Percentiles rank a stretch among this genome's conserved stretches.
These are phyloP conservation scores for Magallana nippona DNA, from an alignment of 2,888 invertebrate genomes.

Conservation along the genomic window DNA sequence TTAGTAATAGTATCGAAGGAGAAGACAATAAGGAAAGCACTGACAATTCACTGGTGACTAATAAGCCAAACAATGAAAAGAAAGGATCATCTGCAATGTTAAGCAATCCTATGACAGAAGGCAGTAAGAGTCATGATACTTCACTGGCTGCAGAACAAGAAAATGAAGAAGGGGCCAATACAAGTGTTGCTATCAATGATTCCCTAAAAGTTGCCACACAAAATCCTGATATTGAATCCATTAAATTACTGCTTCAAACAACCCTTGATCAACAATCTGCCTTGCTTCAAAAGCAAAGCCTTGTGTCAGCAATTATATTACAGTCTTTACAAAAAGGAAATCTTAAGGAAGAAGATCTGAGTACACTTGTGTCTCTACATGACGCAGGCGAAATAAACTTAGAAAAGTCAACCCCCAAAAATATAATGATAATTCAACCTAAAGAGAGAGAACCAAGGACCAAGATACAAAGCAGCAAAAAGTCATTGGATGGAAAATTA, in stretches of 20 bases:
- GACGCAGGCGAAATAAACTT: background rate
- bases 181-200: background rate
- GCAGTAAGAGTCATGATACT: background rate
- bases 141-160: background rate
- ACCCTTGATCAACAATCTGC: conserved; percentile 9
- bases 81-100: background rate
- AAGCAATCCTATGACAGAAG: background rate
- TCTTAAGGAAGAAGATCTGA: background rate
- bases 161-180: background rate
- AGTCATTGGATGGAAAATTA: background rate
- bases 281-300: background rate
- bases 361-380: background rate
- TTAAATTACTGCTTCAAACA: background rate
- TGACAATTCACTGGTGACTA: background rate
- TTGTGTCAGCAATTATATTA: background rate
- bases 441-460: background rate
- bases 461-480: background rate
- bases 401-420: conserved; percentile 4
- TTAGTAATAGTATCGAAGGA: background rate
- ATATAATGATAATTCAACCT: background rate
- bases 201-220: background rate
- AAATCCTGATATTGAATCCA: background rate
- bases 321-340: background rate
- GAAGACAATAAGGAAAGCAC: background rate
- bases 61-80: background rate